phyloP scores from a whole-genome alignment of 2,113 vertebrate species.

The Irena cyanogastra region DNA sequence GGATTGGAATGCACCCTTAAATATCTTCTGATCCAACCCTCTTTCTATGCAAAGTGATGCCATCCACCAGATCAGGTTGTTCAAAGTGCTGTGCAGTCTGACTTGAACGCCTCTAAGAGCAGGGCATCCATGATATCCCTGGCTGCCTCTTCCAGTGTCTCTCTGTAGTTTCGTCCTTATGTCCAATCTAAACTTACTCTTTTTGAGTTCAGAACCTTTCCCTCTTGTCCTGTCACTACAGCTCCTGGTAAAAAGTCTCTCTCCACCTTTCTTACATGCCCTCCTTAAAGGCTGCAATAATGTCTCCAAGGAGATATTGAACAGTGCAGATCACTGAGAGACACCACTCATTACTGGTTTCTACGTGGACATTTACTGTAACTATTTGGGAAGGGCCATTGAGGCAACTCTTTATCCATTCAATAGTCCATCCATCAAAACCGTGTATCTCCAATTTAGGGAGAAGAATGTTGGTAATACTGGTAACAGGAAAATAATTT shows the following conservation, averaged over 20 bases:
- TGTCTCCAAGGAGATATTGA: not conserved
- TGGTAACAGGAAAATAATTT: not conserved
- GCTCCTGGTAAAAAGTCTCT: not conserved
- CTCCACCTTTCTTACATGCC: not conserved
- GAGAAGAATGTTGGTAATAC: not conserved
- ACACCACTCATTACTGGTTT: not conserved
- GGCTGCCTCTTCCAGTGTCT: not conserved
- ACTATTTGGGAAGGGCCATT: not conserved
- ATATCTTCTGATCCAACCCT: not conserved
- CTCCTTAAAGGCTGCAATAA: not conserved
- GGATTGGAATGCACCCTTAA: not conserved
- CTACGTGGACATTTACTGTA: not conserved
- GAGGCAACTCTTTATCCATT: not conserved
- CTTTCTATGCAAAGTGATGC: not conserved
- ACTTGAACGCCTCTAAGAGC: not conserved
- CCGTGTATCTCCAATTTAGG: rapidly evolving
- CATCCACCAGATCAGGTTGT: not conserved
- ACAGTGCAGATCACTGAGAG: not conserved
- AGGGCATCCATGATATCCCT: not conserved
- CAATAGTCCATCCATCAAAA: not conserved
- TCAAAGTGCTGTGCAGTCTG: not conserved
- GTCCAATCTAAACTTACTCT: not conserved
- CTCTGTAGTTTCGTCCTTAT: not conserved
- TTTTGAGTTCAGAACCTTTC: not conserved
- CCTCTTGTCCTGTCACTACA: not conserved